A percentile compares a stretch with the other conserved stretches of the same genome.
These are phyloP conservation scores for Tortricodes alternella DNA, from an alignment of 2,888 invertebrate species.

Conservation along the genomic window DNA sequence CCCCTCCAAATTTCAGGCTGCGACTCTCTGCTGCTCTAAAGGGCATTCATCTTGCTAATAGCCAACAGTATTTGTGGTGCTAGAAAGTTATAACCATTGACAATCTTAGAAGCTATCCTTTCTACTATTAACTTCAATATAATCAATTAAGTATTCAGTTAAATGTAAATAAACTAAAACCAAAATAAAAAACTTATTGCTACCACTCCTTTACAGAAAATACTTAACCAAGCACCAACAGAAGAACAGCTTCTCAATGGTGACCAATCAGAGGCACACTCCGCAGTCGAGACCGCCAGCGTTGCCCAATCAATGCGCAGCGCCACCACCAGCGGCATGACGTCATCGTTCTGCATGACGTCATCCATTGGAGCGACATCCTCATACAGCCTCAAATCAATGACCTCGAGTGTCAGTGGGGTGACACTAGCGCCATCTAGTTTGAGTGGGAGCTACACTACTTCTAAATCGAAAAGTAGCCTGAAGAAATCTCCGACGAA, in stretches of 20 bases:
- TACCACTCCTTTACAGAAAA: slow-evolving; percentile 57
- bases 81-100: no score
- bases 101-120: no score
- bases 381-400: slow-evolving; percentile 70
- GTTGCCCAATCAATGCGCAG: slow-evolving; percentile 66
- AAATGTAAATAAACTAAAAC: no score
- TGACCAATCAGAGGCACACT: slow-evolving; percentile 59
- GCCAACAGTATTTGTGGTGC: no score
- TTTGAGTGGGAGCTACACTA: slow-evolving; percentile 67
- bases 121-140: no score
- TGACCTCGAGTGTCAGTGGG: slow-evolving; percentile 65
- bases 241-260: slow-evolving; percentile 67
- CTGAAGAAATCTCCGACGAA: slow-evolving; percentile 72
- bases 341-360: slow-evolving; percentile 66
- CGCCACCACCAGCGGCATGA: slow-evolving; percentile 57
- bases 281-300: slow-evolving; percentile 61
- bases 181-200: background rate
- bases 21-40: no score
- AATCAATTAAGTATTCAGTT: background rate
- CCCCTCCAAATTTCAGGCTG: no score
- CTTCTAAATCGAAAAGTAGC: slow-evolving; percentile 71
- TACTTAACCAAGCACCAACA: slow-evolving; percentile 72
- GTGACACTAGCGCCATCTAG: slow-evolving; percentile 71
- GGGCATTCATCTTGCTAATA: no score
- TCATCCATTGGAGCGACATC: slow-evolving; percentile 70